Conservation (phyloP, 1,140 invertebrate genomes). For the Heliconius congener region DNA sequence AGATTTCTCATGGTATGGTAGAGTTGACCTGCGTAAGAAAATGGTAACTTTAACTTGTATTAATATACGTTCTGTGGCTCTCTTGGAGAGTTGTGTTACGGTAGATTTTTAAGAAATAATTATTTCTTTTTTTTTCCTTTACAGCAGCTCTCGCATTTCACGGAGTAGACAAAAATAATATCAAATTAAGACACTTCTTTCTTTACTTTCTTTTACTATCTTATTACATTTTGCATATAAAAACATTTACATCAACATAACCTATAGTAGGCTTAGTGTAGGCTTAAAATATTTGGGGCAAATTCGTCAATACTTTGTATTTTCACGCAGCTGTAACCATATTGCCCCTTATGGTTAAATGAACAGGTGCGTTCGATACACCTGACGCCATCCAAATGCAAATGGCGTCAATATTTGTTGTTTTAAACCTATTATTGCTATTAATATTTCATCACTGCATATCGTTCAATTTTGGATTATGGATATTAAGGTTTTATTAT, state of each 20-base stretch:
- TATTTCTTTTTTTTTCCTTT: neutral
- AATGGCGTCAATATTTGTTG: constrained; percentile 6
- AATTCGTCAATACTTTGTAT: neutral
- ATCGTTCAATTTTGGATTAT: neutral
- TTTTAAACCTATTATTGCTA: neutral
- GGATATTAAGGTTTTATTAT: neutral
- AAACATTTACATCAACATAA: too few relatives aligned
- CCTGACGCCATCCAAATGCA: constrained; percentile 6
- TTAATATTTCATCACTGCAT: neutral
- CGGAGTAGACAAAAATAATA: too few relatives aligned
- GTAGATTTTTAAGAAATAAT: neutral
- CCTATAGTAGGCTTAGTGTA: neutral
- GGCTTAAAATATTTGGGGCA: neutral
- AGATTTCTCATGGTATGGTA: constrained; percentile 2
- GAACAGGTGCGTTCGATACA: constrained; percentile 14
- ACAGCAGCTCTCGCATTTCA: too few relatives aligned
- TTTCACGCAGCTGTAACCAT: constrained; percentile 17
- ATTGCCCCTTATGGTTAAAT: constrained; percentile 6
- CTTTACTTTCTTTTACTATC: neutral
- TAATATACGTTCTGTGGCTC: neutral
- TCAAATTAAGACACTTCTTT: neutral
- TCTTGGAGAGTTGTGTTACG: neutral
- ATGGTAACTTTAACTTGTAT: neutral
- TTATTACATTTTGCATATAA: neutral
- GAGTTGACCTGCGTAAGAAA: neutral